Conservation (phyloP, 2,113 vertebrate species). For the Glareola pratincola region DNA sequence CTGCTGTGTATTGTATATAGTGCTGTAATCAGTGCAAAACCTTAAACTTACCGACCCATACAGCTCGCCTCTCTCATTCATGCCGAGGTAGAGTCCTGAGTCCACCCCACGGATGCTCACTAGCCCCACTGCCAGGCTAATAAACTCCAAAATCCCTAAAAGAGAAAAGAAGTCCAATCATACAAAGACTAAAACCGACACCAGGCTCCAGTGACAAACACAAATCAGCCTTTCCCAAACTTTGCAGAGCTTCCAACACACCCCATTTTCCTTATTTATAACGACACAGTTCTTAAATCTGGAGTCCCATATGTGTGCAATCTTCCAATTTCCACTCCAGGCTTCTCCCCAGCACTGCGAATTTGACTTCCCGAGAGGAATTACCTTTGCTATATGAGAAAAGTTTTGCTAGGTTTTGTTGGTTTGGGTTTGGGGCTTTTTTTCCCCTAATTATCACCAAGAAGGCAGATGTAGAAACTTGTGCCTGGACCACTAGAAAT, state of each 20-base stretch:
- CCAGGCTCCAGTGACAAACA: neutral
- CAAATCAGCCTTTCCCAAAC: neutral
- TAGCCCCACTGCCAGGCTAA: slow-evolving; percentile 97
- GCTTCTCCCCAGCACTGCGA: neutral
- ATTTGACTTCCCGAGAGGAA: neutral
- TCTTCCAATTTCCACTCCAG: neutral
- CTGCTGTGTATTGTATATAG: neutral
- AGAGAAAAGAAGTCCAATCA: slow-evolving; percentile 22
- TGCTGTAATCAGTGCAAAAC: neutral
- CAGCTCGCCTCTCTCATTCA: slow-evolving; percentile 97
- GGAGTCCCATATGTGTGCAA: accelerated
- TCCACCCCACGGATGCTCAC: slow-evolving; percentile 99
- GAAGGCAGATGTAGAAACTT: neutral
- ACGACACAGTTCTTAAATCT: neutral
- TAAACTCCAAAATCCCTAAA: slow-evolving; percentile 97
- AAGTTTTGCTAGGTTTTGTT: neutral
- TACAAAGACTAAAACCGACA: neutral
- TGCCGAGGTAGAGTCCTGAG: slow-evolving; percentile 95
- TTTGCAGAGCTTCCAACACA: neutral
- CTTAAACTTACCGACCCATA: slow-evolving; percentile 94
- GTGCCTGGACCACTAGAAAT: neutral
- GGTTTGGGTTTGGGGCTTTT: neutral
- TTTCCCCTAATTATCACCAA: neutral
- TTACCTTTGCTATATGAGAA: neutral
- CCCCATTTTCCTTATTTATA: neutral